These are phyloP conservation scores for Strix uralensis DNA, from an alignment of 2,113 vertebrate genomes.

Conservation along the genomic window DNA sequence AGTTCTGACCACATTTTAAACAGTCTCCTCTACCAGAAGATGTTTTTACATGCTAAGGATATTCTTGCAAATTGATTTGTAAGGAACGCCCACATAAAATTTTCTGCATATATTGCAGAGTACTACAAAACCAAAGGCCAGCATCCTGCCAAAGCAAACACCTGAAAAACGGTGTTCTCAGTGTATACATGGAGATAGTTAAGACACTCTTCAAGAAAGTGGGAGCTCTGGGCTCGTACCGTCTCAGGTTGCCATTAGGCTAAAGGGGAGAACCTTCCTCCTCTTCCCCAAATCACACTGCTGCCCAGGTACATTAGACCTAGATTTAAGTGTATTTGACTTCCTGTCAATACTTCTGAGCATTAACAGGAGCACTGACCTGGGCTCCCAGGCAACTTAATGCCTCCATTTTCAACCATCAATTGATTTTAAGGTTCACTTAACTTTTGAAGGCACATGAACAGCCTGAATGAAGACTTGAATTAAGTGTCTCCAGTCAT, in stretches of 20 bases:
- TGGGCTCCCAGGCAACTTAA: neutral
- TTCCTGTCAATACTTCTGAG: neutral
- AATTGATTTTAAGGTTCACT: neutral
- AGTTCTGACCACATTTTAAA: neutral
- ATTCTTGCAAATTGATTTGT: neutral
- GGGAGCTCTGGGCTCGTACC: neutral
- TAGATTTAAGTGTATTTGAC: neutral
- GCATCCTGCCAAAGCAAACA: neutral
- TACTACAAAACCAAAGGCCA: neutral
- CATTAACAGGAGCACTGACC: neutral
- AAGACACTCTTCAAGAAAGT: neutral
- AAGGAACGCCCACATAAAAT: neutral
- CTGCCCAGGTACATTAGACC: neutral
- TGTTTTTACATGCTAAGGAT: neutral
- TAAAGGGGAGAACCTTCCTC: neutral
- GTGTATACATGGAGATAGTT: neutral
- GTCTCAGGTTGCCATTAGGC: neutral
- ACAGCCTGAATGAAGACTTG: neutral
- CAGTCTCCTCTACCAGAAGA: neutral
- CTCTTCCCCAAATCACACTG: neutral
- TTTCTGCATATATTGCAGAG: neutral
- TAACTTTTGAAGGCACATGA: neutral
- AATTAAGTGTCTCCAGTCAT: neutral
- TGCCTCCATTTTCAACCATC: neutral
- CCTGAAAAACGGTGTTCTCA: fast-evolving